Conservation (phyloP, 2,113 vertebrate genomes). For the Zootoca vivipara region DNA sequence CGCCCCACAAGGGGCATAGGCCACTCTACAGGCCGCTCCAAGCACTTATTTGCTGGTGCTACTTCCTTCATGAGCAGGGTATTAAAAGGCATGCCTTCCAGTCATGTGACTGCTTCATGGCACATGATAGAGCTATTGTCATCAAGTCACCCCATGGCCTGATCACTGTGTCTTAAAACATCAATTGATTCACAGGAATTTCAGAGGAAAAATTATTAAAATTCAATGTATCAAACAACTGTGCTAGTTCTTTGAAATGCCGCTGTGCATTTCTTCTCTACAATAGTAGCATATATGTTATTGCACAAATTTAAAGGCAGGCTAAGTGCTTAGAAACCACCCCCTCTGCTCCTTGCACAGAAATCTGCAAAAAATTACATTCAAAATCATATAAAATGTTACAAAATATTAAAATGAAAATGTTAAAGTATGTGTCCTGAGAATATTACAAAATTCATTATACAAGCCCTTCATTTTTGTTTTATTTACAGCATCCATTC, state of each 20-base stretch:
- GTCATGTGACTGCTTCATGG: not conserved
- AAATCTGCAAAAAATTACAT: slow-evolving; percentile 70
- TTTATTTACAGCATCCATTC: slow-evolving; percentile 76
- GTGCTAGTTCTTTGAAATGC: slow-evolving; percentile 55
- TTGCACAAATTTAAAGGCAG: slow-evolving; percentile 74
- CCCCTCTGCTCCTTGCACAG: slow-evolving; percentile 66
- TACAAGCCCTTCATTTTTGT: slow-evolving; percentile 80
- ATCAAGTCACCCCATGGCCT: slow-evolving; percentile 40
- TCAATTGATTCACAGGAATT: not conserved
- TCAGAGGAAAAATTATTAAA: slow-evolving; percentile 61
- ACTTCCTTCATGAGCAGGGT: not conserved
- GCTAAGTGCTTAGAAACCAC: slow-evolving; percentile 71
- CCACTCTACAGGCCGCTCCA: not conserved
- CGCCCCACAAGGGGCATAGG: not conserved
- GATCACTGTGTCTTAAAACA: slow-evolving; percentile 66
- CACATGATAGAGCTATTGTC: slow-evolving; percentile 30
- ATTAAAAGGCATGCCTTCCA: not conserved
- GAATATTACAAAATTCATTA: slow-evolving; percentile 79
- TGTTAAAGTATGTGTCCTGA: slow-evolving; percentile 82
- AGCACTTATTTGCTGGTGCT: not conserved
- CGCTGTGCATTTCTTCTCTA: slow-evolving; percentile 61
- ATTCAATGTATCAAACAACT: slow-evolving; percentile 60
- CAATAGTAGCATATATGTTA: slow-evolving; percentile 70
- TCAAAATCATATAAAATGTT: slow-evolving; percentile 78
- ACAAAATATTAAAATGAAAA: slow-evolving; percentile 79